Conservation (phyloP, 2,113 vertebrate genomes). For the Epinephelus cyanopodus region DNA sequence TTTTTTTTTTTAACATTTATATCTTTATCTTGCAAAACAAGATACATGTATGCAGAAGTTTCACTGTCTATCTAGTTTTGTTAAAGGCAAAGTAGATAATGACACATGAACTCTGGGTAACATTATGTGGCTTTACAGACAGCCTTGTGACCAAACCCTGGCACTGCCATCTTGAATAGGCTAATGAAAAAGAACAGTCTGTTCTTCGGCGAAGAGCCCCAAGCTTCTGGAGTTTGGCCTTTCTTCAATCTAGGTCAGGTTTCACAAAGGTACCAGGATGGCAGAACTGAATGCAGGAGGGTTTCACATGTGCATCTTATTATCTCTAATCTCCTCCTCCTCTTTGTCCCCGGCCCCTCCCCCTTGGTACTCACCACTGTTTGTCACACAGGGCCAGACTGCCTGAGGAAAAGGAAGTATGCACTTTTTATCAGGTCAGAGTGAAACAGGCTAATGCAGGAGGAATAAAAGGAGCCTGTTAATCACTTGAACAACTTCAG, state of each 20-base stretch:
- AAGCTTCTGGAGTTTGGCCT: constrained; percentile 65
- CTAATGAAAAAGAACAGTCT: constrained; percentile 58
- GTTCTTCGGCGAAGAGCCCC: constrained; percentile 59
- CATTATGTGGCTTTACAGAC: not conserved
- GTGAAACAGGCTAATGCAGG: constrained; percentile 63
- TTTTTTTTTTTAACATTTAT: constrained; percentile 9
- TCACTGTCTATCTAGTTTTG: not conserved
- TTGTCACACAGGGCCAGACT: constrained; percentile 50
- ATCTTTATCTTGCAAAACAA: not conserved
- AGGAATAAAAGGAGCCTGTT: constrained; percentile 63
- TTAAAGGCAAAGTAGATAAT: not conserved
- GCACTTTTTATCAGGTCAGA: constrained; percentile 67
- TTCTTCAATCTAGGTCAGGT: constrained; percentile 78
- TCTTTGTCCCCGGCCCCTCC: constrained; percentile 38
- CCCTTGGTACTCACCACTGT: constrained; percentile 1
- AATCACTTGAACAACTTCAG: constrained; percentile 59
- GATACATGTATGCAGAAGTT: not conserved
- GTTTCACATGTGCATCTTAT: constrained; percentile 65
- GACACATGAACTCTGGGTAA: not conserved
- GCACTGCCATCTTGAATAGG: constrained; percentile 44
- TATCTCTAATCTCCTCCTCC: constrained; percentile 60
- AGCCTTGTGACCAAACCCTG: constrained; percentile 3
- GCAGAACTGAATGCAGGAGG: constrained; percentile 58
- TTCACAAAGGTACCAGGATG: constrained; percentile 68
- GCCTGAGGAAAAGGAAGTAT: constrained; percentile 75